phyloP scores from a whole-genome alignment of 35 echinoderm and acorn worm species.

The Hemicentrotus pulcherrimus region DNA sequence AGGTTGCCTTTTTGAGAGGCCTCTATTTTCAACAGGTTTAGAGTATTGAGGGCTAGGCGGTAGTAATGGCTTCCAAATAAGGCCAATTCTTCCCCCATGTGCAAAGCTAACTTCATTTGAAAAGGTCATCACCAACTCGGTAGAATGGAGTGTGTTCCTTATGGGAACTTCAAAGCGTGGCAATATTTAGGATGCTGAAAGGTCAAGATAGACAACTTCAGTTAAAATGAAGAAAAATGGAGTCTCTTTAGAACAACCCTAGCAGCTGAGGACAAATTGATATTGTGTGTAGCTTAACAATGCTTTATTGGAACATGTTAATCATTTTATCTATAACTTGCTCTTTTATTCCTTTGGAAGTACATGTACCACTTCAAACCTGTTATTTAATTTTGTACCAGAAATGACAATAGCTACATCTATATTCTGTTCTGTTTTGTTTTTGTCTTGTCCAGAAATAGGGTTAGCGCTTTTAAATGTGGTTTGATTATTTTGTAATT shows the following conservation, averaged over 20 bases:
- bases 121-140: not conserved
- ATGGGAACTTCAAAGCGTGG: not conserved
- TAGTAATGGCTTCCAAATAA: not conserved
- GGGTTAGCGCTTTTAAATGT: no score
- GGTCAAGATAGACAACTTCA: not conserved
- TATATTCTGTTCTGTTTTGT: no score
- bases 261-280: not conserved
- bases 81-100: not conserved
- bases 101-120: not conserved
- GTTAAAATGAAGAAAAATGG: not conserved
- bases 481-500: no score
- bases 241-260: not conserved
- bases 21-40: constrained; percentile 1
- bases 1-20: not conserved
- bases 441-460: no score
- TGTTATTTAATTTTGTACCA: no score
- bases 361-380: no score
- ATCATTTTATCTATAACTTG: no score
- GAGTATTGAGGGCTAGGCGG: not conserved
- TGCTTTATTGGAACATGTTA: no score
- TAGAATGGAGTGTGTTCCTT: not conserved
- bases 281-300: not conserved
- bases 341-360: no score
- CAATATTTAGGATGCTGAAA: not conserved
- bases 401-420: no score